Evolutionary conservation across 2,113 vertebrate species (phyloP).

Genomic region (Epinephelus cyanopodus): DNA sequence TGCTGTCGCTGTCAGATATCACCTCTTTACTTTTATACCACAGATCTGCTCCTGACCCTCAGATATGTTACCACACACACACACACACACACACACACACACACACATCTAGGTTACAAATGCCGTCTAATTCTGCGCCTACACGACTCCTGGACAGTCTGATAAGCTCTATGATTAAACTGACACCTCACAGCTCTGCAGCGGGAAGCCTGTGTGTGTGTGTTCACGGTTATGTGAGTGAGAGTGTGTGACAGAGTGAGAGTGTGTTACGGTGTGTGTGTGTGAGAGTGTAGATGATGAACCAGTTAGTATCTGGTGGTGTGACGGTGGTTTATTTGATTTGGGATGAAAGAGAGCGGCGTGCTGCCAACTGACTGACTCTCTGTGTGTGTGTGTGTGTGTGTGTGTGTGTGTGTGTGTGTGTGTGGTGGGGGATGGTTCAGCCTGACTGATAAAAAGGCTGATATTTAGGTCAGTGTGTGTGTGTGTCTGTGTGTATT

Average conservation of each 20-base stretch:
- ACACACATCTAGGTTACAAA: conserved; percentile 18
- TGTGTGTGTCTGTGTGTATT: conserved; percentile 27
- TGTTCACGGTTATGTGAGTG: background rate
- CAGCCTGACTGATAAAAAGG: conserved; percentile 51
- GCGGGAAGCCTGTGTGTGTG: background rate
- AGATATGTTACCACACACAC: background rate
- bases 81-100: conserved; percentile 21
- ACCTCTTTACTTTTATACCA: too few relatives aligned
- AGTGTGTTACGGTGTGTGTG: background rate
- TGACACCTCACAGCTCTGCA: background rate
- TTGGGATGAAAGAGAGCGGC: conserved; percentile 25
- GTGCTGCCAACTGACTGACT: conserved; percentile 7
- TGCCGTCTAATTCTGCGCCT: background rate
- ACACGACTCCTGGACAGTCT: background rate
- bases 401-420: conserved; percentile 16
- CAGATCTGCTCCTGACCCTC: too few relatives aligned
- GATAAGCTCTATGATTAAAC: conserved; percentile 33
- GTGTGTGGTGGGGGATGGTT: conserved; percentile 41
- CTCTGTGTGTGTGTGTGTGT: background rate
- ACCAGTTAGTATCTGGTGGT: conserved; percentile 28
- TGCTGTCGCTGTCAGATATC: too few relatives aligned
- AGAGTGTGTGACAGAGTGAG: background rate
- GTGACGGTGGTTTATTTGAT: conserved; percentile 33
- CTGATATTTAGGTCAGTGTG: conserved; percentile 77
- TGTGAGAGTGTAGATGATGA: background rate